These are phyloP conservation scores for Bubalus kerabau DNA, from an alignment of 2,113 vertebrate species.

Conservation along the genomic window DNA sequence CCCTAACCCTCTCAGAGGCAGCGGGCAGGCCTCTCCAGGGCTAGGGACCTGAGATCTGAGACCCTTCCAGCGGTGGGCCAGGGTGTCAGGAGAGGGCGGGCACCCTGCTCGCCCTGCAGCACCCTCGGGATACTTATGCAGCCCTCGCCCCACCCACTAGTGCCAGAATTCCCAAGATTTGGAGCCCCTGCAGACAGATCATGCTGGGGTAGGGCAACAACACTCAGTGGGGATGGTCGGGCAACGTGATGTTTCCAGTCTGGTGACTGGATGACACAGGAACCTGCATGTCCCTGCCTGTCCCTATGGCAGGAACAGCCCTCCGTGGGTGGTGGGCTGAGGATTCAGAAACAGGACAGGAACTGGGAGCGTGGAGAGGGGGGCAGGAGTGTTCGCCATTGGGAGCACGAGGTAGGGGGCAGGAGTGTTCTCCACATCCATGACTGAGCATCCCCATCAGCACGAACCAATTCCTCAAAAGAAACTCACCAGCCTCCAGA, in stretches of 20 bases:
- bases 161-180: accelerated
- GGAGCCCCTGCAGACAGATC: not conserved
- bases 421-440: not conserved
- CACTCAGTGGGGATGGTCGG: accelerated
- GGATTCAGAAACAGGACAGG: not conserved
- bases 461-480: not conserved
- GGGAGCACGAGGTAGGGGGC: too few species aligned
- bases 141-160: accelerated
- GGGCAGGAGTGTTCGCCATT: not conserved
- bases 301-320: too few species aligned
- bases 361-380: accelerated
- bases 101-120: not conserved
- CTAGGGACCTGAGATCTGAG: not conserved
- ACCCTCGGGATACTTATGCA: accelerated
- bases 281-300: too few species aligned
- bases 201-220: not conserved
- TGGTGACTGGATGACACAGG: not conserved
- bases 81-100: not conserved
- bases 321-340: not conserved
- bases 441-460: accelerated
- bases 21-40: not conserved
- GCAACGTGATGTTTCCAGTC: accelerated
- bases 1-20: not conserved
- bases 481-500: not conserved
- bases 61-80: accelerated